These are phyloP conservation scores for Bombus vancouverensis DNA, from an alignment of 1,140 invertebrate genomes.

Conservation along the genomic window DNA sequence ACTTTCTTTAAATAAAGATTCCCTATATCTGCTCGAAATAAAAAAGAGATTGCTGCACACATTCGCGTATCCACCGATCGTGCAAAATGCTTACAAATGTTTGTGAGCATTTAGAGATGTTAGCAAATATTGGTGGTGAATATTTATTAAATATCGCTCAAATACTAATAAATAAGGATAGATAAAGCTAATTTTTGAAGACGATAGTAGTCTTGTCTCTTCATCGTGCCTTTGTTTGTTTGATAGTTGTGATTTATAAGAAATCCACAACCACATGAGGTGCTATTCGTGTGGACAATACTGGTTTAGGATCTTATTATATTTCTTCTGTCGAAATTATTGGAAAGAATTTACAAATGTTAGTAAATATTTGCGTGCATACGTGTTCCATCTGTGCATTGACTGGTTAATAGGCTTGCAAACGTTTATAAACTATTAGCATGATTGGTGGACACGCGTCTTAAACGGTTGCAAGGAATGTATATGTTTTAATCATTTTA, in stretches of 20 bases:
- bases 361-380: background rate
- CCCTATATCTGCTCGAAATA: background rate
- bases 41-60: background rate
- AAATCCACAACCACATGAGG: background rate
- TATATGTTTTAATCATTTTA: slow-evolving; percentile 3
- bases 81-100: background rate
- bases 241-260: background rate
- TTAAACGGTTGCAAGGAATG: slow-evolving; percentile 2
- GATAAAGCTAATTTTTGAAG: background rate
- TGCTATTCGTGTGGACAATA: background rate
- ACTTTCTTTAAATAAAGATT: background rate
- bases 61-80: background rate
- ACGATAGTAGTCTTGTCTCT: no score
- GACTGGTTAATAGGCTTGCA: background rate
- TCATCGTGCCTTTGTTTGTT: no score
- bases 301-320: background rate
- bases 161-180: background rate
- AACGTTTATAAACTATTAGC: background rate
- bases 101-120: background rate
- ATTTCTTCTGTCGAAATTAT: background rate
- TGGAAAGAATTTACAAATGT: background rate
- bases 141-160: background rate
- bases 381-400: background rate
- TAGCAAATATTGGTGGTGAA: background rate
- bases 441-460: background rate